These are phyloP conservation scores for Cheilosia vernalis DNA, from an alignment of 2,888 invertebrate genomes.

Conservation along the genomic window DNA sequence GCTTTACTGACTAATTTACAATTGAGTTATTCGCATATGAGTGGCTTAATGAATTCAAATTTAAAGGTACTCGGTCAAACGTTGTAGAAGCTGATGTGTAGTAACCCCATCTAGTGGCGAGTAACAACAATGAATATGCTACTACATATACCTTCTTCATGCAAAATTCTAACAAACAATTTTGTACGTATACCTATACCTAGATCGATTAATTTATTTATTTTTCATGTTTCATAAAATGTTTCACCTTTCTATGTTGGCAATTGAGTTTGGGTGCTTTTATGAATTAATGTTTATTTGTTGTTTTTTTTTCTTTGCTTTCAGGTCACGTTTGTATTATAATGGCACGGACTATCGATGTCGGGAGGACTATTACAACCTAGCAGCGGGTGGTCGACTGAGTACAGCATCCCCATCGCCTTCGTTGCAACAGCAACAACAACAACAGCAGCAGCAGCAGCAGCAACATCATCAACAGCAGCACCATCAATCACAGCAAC, in stretches of 20 bases:
- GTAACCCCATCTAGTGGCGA: no score
- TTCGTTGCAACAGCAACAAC: conserved; percentile 76
- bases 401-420: conserved; percentile 76
- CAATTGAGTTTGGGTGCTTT: not conserved
- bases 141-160: no score
- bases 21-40: no score
- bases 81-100: no score
- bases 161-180: no score
- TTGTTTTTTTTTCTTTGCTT: conserved; percentile 42
- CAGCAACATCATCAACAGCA: conserved; percentile 71
- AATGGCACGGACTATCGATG: conserved; percentile 81
- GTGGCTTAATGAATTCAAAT: no score
- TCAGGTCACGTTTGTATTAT: conserved; percentile 82
- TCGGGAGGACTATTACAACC: conserved; percentile 81
- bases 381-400: conserved; percentile 77
- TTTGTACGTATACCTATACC: no score
- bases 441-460: conserved; percentile 72
- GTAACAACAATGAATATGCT: no score
- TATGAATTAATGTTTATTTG: conserved; percentile 4
- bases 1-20: no score
- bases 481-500: conserved; percentile 51
- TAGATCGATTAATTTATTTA: not conserved
- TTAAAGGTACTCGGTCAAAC: no score
- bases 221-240: conserved; percentile 14
- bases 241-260: not conserved